Evolutionary conservation across 2,797 vertebrate genomes (phyloP), one percentile per base, ranked within the genome.

Genomic region (Anguilla marmorata): DNA sequence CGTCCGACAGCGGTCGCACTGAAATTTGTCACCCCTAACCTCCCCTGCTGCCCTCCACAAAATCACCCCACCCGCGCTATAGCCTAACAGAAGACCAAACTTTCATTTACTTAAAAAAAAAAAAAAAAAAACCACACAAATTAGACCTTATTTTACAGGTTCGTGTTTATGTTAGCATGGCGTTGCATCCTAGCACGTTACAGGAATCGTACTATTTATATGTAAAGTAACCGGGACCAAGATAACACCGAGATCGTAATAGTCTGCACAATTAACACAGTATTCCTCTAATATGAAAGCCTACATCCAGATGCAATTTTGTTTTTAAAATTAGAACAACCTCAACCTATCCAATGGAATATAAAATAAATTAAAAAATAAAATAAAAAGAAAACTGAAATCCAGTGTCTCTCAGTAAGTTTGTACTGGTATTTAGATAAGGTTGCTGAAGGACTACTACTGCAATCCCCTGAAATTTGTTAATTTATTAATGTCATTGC

Each of bases 1-100:
- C 63, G 84, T 63, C 86, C 56, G 69, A 76, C 60, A 76, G 41
- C 45, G 87, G 79, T 66, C 85, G 63, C 45, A 52, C 86, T 19
- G 86, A 87, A 89, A 86, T 19, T 50, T 27, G 76, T 63, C 56
- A 63, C 27, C 72, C 72, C 12, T 27, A 19, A 4, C 19, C 24
- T 27, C 7, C 41, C 37, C 45, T 21, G 16, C 37, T 82, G 19
- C 41, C 79, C 45, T 0, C 41, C 24, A 8, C 79, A 24, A 48
- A 82, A 24, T 24, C 8, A 50, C 37, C 37, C 2, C 37, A 41
- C 5, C 14, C 30, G 21, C 3, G 19, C 41, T 48, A n/a, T 5
- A 74, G 33, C 79, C 79, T 21, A 7, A 45, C 6, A 50, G 41
- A 79, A 41, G 1, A 79, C 12, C 1, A 45, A 45, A 19, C 19